Evolutionary conservation across 2,113 vertebrate genomes (phyloP).

Genomic region (Morone chrysops): DNA sequence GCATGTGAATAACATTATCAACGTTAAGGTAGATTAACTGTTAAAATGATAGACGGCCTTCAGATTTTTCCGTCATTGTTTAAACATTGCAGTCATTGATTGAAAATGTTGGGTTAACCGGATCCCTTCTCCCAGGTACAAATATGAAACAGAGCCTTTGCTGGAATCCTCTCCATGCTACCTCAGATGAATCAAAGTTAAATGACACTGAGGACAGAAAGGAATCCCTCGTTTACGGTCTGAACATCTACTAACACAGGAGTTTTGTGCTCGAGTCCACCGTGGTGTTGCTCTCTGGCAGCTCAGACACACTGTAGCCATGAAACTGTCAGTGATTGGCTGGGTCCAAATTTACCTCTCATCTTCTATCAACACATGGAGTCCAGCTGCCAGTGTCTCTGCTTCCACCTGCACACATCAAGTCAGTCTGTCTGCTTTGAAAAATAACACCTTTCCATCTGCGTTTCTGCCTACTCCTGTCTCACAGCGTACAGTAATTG

Average conservation of each 20-base stretch:
- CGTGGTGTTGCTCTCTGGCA: neutral
- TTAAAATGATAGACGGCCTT: no score
- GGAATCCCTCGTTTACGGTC: neutral
- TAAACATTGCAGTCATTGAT: no score
- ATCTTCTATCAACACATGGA: conserved; percentile 59
- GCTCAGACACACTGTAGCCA: conserved; percentile 7
- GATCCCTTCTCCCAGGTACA: neutral
- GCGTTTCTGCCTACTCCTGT: conserved; percentile 20
- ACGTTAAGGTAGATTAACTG: no score
- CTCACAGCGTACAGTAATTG: neutral
- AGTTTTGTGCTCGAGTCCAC: neutral
- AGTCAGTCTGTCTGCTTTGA: conserved; percentile 47
- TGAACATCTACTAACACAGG: neutral
- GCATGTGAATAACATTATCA: no score
- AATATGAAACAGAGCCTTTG: neutral
- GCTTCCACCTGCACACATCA: conserved; percentile 38
- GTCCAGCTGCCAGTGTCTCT: conserved; percentile 65
- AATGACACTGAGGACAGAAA: neutral
- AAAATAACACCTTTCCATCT: conserved; percentile 51
- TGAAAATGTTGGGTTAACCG: no score
- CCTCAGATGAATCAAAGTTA: no score
- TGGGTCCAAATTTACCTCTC: conserved; percentile 17
- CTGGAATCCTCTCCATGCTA: neutral
- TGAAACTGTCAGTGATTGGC: conserved; percentile 14
- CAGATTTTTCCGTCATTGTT: no score